Evolutionary conservation across 1,140 invertebrate genomes (phyloP).

Genomic region (Drosophila sproati): DNA sequence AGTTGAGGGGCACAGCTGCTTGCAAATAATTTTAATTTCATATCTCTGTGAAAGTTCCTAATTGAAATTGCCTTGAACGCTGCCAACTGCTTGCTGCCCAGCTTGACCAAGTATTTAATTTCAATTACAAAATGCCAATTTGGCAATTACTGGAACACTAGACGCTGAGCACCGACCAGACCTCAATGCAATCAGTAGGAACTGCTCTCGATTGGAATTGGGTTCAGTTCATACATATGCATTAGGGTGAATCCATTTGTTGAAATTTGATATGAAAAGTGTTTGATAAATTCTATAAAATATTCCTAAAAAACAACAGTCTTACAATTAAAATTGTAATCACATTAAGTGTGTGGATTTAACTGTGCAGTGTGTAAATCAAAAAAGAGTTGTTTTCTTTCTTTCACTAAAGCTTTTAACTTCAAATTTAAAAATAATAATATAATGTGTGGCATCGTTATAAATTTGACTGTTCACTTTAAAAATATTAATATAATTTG

Average conservation of each 20-base stretch:
- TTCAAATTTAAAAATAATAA: too few relatives aligned
- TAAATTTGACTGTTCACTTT: too few relatives aligned
- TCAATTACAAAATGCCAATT: constrained; percentile 65
- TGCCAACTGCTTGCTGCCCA: constrained; percentile 3
- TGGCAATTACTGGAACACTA: constrained; percentile 33
- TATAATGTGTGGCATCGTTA: too few relatives aligned
- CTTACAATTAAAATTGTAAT: too few relatives aligned
- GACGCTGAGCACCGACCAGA: constrained; percentile 4
- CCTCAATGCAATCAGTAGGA: constrained; percentile 40
- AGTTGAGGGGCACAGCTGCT: constrained; percentile 58
- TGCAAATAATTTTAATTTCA: constrained; percentile 79
- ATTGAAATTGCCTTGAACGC: constrained; percentile 61
- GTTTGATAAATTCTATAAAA: too few relatives aligned
- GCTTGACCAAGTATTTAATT: constrained; percentile 68
- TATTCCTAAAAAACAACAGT: too few relatives aligned
- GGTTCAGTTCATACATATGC: neutral
- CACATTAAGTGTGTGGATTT: too few relatives aligned
- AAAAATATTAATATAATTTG: too few relatives aligned
- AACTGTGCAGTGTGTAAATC: too few relatives aligned
- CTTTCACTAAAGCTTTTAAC: too few relatives aligned
- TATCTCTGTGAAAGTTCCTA: constrained; percentile 72
- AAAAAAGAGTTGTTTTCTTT: too few relatives aligned
- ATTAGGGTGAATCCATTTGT: constrained; percentile 9
- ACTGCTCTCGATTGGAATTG: neutral
- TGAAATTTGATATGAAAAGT: neutral